phyloP scores from a whole-genome alignment of 2,797 vertebrate genomes.

The Allobates femoralis region DNA sequence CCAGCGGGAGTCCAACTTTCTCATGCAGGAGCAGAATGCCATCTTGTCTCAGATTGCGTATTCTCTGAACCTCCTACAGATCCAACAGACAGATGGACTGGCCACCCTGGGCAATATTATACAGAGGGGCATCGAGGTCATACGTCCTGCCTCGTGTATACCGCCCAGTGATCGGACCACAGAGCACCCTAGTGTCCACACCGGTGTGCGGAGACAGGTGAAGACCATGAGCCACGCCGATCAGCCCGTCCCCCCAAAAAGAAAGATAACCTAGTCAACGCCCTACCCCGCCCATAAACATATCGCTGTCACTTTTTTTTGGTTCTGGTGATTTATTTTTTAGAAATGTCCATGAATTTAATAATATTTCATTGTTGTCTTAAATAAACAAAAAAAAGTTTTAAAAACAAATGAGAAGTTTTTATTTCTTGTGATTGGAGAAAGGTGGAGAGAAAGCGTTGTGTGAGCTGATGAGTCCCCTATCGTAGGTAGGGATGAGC shows the following conservation, averaged over 20 bases:
- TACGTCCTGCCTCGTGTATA: background rate
- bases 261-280: slow-evolving; percentile 34
- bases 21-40: slow-evolving; percentile 54
- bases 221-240: background rate
- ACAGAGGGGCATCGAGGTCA: slow-evolving; percentile 44
- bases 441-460: background rate
- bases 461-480: background rate
- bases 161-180: background rate
- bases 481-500: too few relatives aligned
- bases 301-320: background rate
- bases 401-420: background rate
- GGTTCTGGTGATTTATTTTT: background rate
- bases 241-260: slow-evolving; percentile 33
- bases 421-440: background rate
- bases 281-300: background rate
- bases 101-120: slow-evolving; percentile 33
- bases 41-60: slow-evolving; percentile 51
- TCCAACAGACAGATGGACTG: slow-evolving; percentile 51
- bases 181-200: background rate
- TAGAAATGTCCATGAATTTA: background rate
- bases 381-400: slow-evolving; percentile 9
- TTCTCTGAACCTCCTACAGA: slow-evolving; percentile 41
- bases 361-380: background rate
- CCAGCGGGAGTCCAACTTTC: slow-evolving; percentile 43
- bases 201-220: slow-evolving; percentile 4